A percentile compares a stretch with the other conserved stretches of the same genome.
Conservation (phyloP, 1,140 invertebrate species). For the Drepana arcuata region DNA sequence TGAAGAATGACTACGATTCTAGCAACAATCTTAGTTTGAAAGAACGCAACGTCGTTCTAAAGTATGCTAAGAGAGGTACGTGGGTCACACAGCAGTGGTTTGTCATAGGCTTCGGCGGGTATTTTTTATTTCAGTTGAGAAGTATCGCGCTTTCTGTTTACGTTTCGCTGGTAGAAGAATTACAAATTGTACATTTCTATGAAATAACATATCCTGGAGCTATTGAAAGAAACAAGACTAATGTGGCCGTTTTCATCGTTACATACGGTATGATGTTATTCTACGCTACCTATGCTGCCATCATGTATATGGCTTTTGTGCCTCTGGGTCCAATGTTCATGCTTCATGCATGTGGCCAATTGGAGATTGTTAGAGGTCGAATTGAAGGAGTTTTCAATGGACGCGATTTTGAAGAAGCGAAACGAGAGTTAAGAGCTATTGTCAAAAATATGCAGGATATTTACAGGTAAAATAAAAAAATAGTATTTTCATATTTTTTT, state of each 20-base stretch:
- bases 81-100: constrained; percentile 23
- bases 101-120: constrained; percentile 2
- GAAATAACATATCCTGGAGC: constrained; percentile 25
- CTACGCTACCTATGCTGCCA: constrained; percentile 15
- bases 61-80: constrained; percentile 20
- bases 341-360: constrained; percentile 33
- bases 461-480: constrained; percentile 15
- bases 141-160: constrained; percentile 17
- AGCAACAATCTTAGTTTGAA: background rate
- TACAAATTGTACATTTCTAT: constrained; percentile 23
- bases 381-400: constrained; percentile 15
- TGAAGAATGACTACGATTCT: constrained; percentile 23
- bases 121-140: constrained; percentile 17
- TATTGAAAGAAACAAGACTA: constrained; percentile 22
- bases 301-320: constrained; percentile 21
- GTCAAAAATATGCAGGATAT: constrained; percentile 16
- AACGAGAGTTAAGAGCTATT: constrained; percentile 17
- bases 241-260: constrained; percentile 5
- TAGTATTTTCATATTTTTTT: background rate
- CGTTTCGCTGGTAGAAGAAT: constrained; percentile 14
- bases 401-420: constrained; percentile 7
- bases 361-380: constrained; percentile 22
- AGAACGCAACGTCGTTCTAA: constrained; percentile 19
- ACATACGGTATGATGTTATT: constrained; percentile 12
- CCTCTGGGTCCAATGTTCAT: constrained; percentile 32